These are phyloP conservation scores for Aegithalos caudatus DNA, from an alignment of 2,113 vertebrate genomes.

Conservation along the genomic window DNA sequence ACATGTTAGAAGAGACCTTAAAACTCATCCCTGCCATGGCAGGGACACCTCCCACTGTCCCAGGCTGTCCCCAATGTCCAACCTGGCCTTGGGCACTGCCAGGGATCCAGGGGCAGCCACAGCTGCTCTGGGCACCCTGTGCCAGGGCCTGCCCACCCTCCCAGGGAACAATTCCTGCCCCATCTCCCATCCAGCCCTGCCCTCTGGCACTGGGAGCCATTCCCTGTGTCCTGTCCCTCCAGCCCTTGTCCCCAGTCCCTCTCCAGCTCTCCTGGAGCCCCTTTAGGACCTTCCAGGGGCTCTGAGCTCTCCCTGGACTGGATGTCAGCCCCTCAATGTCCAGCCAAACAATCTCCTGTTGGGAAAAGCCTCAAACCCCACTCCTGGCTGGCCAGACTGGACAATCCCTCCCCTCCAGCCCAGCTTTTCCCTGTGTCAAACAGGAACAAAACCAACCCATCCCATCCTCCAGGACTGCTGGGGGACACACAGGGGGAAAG, in stretches of 20 bases:
- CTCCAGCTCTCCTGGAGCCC: neutral
- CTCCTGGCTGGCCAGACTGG: too few relatives aligned
- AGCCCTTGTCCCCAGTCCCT: neutral
- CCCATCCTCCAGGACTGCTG: neutral
- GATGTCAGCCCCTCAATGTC: neutral
- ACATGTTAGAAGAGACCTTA: neutral
- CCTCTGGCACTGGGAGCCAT: neutral
- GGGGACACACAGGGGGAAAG: neutral
- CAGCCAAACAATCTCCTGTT: neutral
- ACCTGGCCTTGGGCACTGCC: too few relatives aligned
- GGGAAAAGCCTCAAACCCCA: neutral
- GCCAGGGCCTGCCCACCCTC: neutral
- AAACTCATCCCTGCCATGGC: rapidly evolving
- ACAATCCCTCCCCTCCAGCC: neutral
- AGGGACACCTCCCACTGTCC: too few relatives aligned
- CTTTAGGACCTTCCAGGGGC: rapidly evolving
- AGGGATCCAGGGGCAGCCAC: too few relatives aligned
- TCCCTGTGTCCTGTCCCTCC: neutral
- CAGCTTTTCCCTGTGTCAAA: neutral
- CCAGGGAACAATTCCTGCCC: neutral
- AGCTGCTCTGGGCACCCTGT: too few relatives aligned
- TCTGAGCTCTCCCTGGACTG: neutral
- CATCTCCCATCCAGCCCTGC: rapidly evolving
- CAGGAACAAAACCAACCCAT: neutral
- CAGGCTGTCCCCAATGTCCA: too few relatives aligned